phyloP scores from a whole-genome alignment of 2,797 vertebrate species.

The Vipera latastei region DNA sequence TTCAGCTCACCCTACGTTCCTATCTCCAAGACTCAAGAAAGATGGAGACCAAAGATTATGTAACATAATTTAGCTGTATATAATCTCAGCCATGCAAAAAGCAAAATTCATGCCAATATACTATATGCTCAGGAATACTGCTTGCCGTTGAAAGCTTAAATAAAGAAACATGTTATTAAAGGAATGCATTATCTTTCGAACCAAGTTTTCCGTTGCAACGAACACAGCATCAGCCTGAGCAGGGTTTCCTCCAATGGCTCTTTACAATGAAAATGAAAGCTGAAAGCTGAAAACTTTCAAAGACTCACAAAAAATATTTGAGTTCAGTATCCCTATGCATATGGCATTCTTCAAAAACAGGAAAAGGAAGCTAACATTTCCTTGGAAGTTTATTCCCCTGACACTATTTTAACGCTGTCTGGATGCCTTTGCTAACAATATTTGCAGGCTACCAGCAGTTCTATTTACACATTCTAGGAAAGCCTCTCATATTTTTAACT shows the following conservation, averaged over 20 bases:
- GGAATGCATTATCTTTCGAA: constrained; percentile 3
- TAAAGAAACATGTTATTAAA: constrained; percentile 15
- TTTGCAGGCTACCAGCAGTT: constrained; percentile 27
- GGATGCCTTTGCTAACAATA: constrained; percentile 4
- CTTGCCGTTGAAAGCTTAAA: not conserved
- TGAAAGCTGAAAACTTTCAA: constrained; percentile 40
- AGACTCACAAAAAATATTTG: constrained; percentile 35
- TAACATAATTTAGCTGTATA: not conserved
- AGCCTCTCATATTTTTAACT: not conserved
- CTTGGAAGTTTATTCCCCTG: constrained; percentile 38
- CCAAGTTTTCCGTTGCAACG: not conserved
- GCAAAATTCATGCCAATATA: not conserved
- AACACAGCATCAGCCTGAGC: constrained; percentile 7
- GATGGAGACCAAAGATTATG: not conserved
- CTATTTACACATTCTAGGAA: not conserved
- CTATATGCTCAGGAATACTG: not conserved
- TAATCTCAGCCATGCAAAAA: not conserved
- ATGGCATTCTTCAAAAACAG: constrained; percentile 61
- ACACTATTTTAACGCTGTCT: constrained; percentile 23
- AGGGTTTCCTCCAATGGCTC: not conserved
- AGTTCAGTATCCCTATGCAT: constrained; percentile 8
- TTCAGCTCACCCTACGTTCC: not conserved
- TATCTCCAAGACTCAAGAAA: not conserved
- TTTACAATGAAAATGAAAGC: constrained; percentile 13
- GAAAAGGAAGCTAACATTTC: constrained; percentile 62